Evolutionary conservation across 2,888 invertebrate species (phyloP), one percentile per base, ranked within the genome.

Genomic region (Megastigmus dorsalis): DNA sequence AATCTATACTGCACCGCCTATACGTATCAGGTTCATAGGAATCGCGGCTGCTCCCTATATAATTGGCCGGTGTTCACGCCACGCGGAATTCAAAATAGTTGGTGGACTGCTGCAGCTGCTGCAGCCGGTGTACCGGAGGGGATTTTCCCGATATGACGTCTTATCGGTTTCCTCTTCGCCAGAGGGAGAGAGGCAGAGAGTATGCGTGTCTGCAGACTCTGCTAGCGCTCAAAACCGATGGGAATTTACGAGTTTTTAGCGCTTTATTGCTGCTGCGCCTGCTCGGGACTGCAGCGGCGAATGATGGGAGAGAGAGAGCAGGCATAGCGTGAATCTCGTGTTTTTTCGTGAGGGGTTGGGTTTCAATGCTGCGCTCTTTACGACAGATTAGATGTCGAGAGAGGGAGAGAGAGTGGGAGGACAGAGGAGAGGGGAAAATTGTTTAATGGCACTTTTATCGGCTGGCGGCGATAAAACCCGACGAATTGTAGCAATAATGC

Each of bases 211-310:
- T 41, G 18, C 41, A 36, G 13, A 10, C 18, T 15, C 36, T 18
- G 38, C 38, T 15, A 15, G 30, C 28, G 55, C 18, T 43, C 13
- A 50, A 3, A 15, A n/a, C 69, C 13, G n/a, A 6, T 10, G 13
- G 3, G 13, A 59, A 69, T 69, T 69, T 50, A 60, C 41, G 60
- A 52, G n/a, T 69, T 60, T 60, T 69, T 45, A 41, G n/a, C 45
- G 55, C 55, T 45, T 67, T 69, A 60, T 41, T 60, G 50, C 48
- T 20, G 33, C 5, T 43, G 23, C 18, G 6, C n/a, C 15, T 10
- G 48, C 26, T 30, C n/a, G 5, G 30, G 33, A 18, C 23, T 45
- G 15, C 38, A 5, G 36, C 36, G n/a, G n/a, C n/a, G n/a, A n/a
- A n/a, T n/a, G n/a, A n/a, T n/a, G n/a, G n/a, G n/a, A n/a, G n/a